Percentiles rank a stretch among this genome's conserved stretches.
Evolutionary conservation across 2,888 invertebrate genomes (phyloP).

Genomic region (Liposcelis brunnea): DNA sequence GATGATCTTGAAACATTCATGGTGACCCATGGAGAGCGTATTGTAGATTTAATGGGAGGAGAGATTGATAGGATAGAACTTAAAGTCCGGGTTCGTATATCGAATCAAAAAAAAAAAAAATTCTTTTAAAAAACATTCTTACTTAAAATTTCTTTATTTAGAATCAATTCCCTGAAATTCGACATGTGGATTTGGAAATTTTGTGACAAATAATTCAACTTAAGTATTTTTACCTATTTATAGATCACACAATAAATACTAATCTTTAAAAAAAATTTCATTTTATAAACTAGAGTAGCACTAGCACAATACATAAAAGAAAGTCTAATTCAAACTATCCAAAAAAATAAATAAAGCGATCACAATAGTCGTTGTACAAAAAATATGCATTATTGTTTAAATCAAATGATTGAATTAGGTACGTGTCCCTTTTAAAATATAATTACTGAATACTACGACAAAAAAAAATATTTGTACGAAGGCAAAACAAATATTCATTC

Average conservation of each 20-base stretch:
- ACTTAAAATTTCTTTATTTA: background rate
- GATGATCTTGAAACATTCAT: slow-evolving; percentile 8
- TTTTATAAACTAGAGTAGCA: no score
- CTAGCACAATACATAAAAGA: no score
- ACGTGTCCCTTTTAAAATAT: no score
- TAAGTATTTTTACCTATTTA: background rate
- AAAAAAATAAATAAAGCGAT: no score
- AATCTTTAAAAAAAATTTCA: no score
- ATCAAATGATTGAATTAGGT: no score
- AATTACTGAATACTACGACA: no score
- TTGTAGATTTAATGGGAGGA: slow-evolving; percentile 6
- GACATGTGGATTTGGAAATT: background rate
- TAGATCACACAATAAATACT: background rate
- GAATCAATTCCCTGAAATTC: background rate
- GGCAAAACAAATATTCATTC: no score
- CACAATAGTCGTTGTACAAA: no score
- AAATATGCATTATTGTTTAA: no score
- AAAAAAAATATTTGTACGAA: no score
- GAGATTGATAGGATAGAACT: slow-evolving; percentile 8
- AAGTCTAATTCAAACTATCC: no score
- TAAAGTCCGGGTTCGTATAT: background rate
- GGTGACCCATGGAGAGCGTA: slow-evolving; percentile 1
- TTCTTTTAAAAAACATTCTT: background rate
- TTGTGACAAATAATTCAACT: background rate
- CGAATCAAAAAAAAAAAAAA: background rate